Percentiles rank a stretch among this genome's conserved stretches.
phyloP scores from a whole-genome alignment of 2,113 vertebrate genomes.

The Hyaena hyaena region DNA sequence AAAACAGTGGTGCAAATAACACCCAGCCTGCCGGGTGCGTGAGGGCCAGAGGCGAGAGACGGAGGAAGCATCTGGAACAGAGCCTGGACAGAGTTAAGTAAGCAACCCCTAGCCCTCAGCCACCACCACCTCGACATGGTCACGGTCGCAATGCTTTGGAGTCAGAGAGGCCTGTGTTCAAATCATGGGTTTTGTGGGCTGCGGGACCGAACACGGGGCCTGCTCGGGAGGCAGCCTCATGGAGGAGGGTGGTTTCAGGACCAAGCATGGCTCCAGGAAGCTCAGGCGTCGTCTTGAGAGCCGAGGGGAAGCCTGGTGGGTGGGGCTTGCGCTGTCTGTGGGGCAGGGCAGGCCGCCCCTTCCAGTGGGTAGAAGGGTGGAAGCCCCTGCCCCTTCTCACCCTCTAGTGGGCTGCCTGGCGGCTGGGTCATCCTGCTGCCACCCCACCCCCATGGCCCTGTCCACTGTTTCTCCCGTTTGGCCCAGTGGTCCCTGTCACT shows the following conservation, averaged over 20 bases:
- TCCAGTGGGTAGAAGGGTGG: not conserved
- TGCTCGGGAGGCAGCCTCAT: not conserved
- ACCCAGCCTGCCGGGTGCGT: accelerated
- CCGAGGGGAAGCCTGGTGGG: not conserved
- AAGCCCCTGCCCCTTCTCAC: not conserved
- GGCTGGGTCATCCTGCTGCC: not conserved
- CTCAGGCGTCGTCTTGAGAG: not conserved
- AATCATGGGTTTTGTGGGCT: too few species aligned
- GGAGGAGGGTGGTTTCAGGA: not conserved
- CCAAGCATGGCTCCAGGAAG: too few species aligned
- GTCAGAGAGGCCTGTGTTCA: not conserved
- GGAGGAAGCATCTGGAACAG: not conserved
- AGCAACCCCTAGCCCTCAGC: accelerated
- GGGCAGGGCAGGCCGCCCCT: not conserved
- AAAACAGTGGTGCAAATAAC: not conserved
- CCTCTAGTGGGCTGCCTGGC: not conserved
- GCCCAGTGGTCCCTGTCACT: not conserved
- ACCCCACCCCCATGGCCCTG: not conserved
- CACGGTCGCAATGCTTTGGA: not conserved
- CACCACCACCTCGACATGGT: accelerated
- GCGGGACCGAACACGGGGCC: accelerated
- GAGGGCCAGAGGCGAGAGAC: not conserved
- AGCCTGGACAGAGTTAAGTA: accelerated
- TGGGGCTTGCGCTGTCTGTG: not conserved
- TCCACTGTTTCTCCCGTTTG: not conserved